Evolutionary conservation across 2,888 invertebrate genomes (phyloP), one percentile per base, ranked within the genome.

Genomic region (Epistrophe grossulariae): DNA sequence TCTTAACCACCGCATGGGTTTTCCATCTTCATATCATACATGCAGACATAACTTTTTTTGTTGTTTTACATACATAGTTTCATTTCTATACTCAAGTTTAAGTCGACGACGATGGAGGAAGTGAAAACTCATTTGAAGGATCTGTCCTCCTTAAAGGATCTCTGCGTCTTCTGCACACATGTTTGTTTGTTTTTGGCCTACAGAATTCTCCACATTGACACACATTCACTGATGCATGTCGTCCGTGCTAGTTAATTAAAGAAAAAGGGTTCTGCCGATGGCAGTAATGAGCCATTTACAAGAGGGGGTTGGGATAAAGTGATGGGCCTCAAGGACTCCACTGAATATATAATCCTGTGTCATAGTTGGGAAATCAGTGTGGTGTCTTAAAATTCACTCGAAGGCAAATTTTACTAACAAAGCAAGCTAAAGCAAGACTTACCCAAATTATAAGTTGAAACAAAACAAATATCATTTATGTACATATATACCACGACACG

Each of bases 261-360:
- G 82, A 79, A 82, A 85, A 85, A 77, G 82, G 85, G 77, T 82
- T 68, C 71, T 79, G 87, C 83, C 87, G 45, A 66, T 83, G 83
- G 79, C 87, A 83, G 87, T 85, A 85, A 85, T 85, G 85, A 83
- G 79, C 74, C 82, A 87, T 87, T 83, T 79, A 79, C 72, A 83
- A 74, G 66, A 76, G 71, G 40, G 11, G 55, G 43, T 11, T 7
- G 11, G 35, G n/a, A 2, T 4, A 10, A 52, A 66, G 76, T 40
- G 57, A 59, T 50, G 60, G 59, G 60, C 76, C 66, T 71, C 43
- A 38, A 76, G 79, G 55, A 70, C 48, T 70, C 28, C 24, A 40
- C 76, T 77, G 48, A 71, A 85, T 74, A 85, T 11, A 45, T 5
- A 81, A 73, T 77, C 40, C 73, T 74, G 60, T 64, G 60, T 64